A percentile compares a stretch with the other conserved stretches of the same genome.
These are phyloP conservation scores for Lepus townsendii DNA, from an alignment of 2,797 vertebrate species.

Conservation along the genomic window DNA sequence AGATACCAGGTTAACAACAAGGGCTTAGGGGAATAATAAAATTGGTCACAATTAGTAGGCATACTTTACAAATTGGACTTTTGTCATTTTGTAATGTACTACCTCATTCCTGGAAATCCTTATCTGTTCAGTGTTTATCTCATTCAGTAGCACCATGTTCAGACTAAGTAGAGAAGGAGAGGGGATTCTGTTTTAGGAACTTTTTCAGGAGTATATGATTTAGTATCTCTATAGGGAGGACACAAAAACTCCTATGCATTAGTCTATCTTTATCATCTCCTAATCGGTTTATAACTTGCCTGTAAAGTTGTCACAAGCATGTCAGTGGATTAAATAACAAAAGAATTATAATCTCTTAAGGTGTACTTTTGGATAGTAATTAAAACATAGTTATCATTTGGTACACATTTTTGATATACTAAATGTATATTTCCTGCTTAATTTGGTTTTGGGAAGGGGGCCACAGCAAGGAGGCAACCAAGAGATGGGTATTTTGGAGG, in stretches of 20 bases:
- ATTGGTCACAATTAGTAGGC: not conserved
- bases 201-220: conserved; percentile 14
- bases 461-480: not conserved
- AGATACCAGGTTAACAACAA: conserved; percentile 11
- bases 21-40: conserved; percentile 13
- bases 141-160: not conserved
- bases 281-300: conserved; percentile 64
- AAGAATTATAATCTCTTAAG: conserved; percentile 57
- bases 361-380: not conserved
- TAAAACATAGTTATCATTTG: conserved; percentile 51
- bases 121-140: not conserved
- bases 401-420: conserved; percentile 37
- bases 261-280: conserved; percentile 50
- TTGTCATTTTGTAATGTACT: not conserved
- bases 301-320: conserved; percentile 28
- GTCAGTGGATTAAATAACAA: conserved; percentile 61
- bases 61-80: not conserved
- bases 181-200: conserved; percentile 54
- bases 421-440: conserved; percentile 57
- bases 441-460: conserved; percentile 62
- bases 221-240: conserved; percentile 4
- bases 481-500: conserved; percentile 30
- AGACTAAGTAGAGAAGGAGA: not conserved
- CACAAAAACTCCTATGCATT: not conserved
- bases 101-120: not conserved